phyloP scores from a whole-genome alignment of 1,140 invertebrate genomes.

The Papilio polyxenes region DNA sequence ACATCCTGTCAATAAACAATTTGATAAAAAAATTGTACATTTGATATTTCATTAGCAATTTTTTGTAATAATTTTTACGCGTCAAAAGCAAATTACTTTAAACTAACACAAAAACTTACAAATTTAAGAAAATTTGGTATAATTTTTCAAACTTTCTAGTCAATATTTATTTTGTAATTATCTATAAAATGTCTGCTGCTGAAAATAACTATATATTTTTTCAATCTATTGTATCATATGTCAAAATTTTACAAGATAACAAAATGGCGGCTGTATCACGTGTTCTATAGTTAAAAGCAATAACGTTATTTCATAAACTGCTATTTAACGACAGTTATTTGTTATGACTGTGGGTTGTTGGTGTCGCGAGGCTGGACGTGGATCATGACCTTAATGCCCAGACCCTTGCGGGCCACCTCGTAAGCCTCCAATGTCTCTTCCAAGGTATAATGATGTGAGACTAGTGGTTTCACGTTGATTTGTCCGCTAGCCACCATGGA shows the following conservation, averaged over 20 bases:
- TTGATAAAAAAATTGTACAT: constrained; percentile 23
- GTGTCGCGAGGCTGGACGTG: constrained; percentile 84
- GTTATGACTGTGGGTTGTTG: constrained; percentile 72
- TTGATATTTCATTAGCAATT: constrained; percentile 20
- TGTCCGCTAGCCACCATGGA: constrained; percentile 91
- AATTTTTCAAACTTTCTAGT: neutral
- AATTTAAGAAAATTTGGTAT: neutral
- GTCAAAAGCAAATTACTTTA: neutral
- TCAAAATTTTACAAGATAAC: neutral
- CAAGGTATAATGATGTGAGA: constrained; percentile 94
- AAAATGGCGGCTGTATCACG: neutral
- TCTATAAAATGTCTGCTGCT: neutral
- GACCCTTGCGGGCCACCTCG: constrained; percentile 87
- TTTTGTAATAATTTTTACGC: neutral
- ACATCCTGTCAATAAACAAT: neutral
- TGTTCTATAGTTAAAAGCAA: neutral
- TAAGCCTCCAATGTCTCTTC: constrained; percentile 94
- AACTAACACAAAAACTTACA: neutral
- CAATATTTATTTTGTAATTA: neutral
- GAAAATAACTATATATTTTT: neutral
- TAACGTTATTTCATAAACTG: neutral
- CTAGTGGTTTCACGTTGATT: constrained; percentile 92
- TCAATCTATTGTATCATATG: neutral
- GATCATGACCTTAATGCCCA: constrained; percentile 95
- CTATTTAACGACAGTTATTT: neutral